Evolutionary conservation across 2,888 invertebrate species (phyloP), one percentile per base, ranked within the genome.

Genomic region (Pseudococcus jackbeardsleyi): DNA sequence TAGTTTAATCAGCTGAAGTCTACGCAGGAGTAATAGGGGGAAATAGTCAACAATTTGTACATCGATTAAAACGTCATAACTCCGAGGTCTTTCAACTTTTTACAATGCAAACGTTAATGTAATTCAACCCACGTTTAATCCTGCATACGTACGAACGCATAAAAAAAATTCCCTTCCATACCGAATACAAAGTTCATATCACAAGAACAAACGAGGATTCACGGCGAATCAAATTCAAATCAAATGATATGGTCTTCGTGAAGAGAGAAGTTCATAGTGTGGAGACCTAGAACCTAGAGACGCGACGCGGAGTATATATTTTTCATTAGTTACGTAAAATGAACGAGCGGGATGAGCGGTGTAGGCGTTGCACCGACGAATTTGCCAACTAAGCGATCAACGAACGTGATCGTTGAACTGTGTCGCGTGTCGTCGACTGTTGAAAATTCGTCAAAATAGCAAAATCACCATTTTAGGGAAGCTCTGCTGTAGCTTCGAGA

Each of bases 361-460:
- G 87, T 87, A 46, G 87, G 72, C 87, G 77, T 72, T 77, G 54
- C 77, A 68, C 87, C 72, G 33, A 87, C 42, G 87, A 87, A 87
- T 87, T 87, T 72, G 87, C 87, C 87, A 87, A 48, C 87, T 72
- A 48, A 87, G 87, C 77, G 87, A 87, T 87, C 87, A 50, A 87
- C 87, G 87, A 72, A 50, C 87, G 87, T 87, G 87, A 87, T 87
- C 87, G 87, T 87, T 87, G 87, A 72, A 87, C 87, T 87, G 87
- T 87, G 87, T 87, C 87, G 77, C 87, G 87, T 87, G 87, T 87
- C 87, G 87, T 87, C 87, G 87, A 72, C 87, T 72, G 85, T 46
- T 64, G 11, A 77, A 77, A 87, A 87, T 87, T 33, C 48, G 87
- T 72, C 72, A 72, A 86, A 72, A 68, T 26, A 68, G 86, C 42